These are phyloP conservation scores for Prosopocoilus inquinatus DNA, from an alignment of 2,888 invertebrate species.

Conservation along the genomic window DNA sequence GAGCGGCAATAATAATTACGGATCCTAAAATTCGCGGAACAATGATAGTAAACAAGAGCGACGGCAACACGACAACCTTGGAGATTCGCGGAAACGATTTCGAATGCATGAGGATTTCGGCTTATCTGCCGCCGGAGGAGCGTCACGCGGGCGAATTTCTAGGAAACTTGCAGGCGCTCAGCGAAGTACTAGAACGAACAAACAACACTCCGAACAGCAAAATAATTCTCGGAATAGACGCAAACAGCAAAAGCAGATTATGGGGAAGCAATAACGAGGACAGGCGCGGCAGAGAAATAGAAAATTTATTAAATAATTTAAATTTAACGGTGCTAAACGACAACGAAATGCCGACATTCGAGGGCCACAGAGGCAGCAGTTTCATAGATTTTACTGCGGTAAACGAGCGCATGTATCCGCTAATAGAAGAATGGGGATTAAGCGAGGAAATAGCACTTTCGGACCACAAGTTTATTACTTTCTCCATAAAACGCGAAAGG, in stretches of 20 bases:
- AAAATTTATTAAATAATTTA: background rate
- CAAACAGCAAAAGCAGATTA: background rate
- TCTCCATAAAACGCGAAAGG: background rate
- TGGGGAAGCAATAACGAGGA: background rate
- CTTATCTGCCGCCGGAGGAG: background rate
- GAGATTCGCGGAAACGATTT: background rate
- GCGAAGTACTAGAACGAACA: too few relatives aligned
- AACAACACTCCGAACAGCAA: too few relatives aligned
- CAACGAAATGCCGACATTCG: slow-evolving; percentile 1
- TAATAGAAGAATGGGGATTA: background rate
- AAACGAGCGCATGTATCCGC: background rate
- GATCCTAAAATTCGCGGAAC: background rate
- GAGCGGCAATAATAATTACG: background rate
- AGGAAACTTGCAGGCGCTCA: background rate
- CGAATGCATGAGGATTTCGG: background rate
- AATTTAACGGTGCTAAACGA: background rate
- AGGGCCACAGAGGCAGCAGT: background rate
- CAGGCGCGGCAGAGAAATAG: background rate
- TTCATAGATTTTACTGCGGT: background rate
- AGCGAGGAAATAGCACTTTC: background rate
- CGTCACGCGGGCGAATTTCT: background rate
- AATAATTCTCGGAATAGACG: background rate
- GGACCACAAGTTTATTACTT: background rate
- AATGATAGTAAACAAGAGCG: background rate
- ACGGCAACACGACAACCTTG: background rate